Evolutionary conservation across 2,797 vertebrate genomes (phyloP).

Genomic region (Cossypha dichroa): DNA sequence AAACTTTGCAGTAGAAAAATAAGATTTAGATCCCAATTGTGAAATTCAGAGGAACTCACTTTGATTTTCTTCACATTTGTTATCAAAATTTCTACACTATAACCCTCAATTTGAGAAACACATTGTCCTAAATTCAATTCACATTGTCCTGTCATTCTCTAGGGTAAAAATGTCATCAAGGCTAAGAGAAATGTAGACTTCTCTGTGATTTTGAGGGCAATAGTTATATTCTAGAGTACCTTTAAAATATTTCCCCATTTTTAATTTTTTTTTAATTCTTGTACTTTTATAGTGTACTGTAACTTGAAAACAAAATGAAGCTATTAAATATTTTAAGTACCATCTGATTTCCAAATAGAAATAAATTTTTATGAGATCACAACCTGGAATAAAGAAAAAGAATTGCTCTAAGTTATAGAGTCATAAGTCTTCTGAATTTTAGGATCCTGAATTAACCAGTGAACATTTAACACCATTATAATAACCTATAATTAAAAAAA

Average conservation of each 20-base stretch:
- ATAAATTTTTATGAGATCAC: constrained; percentile 30
- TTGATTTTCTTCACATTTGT: neutral
- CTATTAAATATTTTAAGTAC: constrained; percentile 50
- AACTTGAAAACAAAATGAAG: constrained; percentile 56
- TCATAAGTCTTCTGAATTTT: constrained; percentile 55
- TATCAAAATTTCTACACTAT: neutral
- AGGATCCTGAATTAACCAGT: constrained; percentile 41
- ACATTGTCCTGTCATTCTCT: neutral
- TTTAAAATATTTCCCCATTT: neutral
- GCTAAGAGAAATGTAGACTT: neutral
- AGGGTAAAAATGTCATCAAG: neutral
- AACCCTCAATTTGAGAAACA: neutral
- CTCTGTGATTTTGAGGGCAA: neutral
- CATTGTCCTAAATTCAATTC: neutral
- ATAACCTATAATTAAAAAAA: constrained; percentile 65
- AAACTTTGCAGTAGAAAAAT: neutral
- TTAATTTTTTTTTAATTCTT: neutral
- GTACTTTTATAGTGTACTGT: constrained; percentile 8
- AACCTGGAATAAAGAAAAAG: constrained; percentile 59
- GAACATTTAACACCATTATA: constrained; percentile 31
- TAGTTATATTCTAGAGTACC: neutral
- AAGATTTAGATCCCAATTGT: neutral
- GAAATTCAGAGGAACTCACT: neutral
- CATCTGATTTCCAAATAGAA: constrained; percentile 50
- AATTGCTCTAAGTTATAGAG: constrained; percentile 57